Evolutionary conservation across 2,113 vertebrate species (phyloP).

Genomic region (Castor canadensis): DNA sequence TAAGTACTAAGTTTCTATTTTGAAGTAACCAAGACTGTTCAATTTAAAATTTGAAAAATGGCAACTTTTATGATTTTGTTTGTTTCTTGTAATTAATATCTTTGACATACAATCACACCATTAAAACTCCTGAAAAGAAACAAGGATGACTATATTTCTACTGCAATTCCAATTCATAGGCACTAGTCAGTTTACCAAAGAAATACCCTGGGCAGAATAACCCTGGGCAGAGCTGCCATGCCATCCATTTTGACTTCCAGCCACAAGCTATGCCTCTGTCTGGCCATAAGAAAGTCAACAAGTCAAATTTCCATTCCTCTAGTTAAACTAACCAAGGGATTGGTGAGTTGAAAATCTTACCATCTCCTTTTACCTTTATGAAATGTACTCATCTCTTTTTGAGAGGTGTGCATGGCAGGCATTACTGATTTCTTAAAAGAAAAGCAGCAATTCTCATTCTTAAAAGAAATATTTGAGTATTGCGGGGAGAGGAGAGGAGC

Average conservation of each 20-base stretch:
- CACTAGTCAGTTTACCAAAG: background rate
- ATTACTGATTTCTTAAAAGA: background rate
- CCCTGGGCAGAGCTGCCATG: too few relatives aligned
- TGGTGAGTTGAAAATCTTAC: background rate
- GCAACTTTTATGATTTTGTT: background rate
- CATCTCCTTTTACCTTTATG: background rate
- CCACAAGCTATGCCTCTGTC: accelerated
- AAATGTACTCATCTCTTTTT: background rate
- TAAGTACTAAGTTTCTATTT: background rate
- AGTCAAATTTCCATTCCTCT: too few relatives aligned
- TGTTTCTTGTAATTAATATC: background rate
- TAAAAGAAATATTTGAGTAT: background rate
- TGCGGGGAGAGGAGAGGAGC: background rate
- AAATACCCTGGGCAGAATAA: background rate
- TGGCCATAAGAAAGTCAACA: too few relatives aligned
- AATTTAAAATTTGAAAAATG: background rate
- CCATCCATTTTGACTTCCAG: too few relatives aligned
- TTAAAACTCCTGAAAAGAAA: background rate
- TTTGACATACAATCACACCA: background rate
- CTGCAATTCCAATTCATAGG: background rate
- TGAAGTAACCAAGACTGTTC: background rate
- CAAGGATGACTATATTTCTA: background rate
- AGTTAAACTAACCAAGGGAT: background rate
- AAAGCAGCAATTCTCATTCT: background rate
- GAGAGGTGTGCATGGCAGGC: background rate